Evolutionary conservation across 2,797 vertebrate genomes (phyloP).

Genomic region (Phalanger gymnotis): DNA sequence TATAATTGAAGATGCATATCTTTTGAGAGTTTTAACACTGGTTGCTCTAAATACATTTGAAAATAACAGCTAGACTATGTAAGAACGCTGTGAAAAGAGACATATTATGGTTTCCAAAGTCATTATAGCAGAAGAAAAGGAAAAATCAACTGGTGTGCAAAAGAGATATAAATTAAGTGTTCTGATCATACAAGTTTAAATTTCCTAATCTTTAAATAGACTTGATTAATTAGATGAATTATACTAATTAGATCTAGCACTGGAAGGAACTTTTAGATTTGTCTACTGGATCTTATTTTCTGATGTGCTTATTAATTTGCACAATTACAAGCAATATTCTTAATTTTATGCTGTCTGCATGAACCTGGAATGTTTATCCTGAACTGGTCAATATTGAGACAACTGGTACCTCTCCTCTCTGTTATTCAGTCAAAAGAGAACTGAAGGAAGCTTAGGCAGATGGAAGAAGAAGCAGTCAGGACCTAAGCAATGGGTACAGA

Average conservation of each 20-base stretch:
- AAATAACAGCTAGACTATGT: neutral
- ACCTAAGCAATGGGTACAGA: neutral
- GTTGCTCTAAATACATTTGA: neutral
- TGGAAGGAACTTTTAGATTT: neutral
- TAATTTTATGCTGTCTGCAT: neutral
- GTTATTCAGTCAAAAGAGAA: neutral
- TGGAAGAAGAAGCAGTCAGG: neutral
- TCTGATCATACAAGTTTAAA: neutral
- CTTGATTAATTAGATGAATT: neutral
- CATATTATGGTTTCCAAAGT: neutral
- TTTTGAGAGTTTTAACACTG: neutral
- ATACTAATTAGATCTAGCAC: neutral
- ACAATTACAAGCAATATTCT: neutral
- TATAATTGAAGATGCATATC: neutral
- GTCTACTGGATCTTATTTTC: neutral
- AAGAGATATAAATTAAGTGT: neutral
- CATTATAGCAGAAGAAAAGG: neutral
- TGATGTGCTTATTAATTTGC: neutral
- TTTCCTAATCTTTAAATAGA: neutral
- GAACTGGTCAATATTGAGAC: neutral
- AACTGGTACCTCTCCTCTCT: neutral
- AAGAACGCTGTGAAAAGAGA: neutral
- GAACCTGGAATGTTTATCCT: neutral
- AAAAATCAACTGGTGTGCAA: neutral
- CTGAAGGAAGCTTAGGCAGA: neutral